Base-by-base conservation (phyloP, 1,140 invertebrate species). In the Philopotamus ludificatus region DNA sequence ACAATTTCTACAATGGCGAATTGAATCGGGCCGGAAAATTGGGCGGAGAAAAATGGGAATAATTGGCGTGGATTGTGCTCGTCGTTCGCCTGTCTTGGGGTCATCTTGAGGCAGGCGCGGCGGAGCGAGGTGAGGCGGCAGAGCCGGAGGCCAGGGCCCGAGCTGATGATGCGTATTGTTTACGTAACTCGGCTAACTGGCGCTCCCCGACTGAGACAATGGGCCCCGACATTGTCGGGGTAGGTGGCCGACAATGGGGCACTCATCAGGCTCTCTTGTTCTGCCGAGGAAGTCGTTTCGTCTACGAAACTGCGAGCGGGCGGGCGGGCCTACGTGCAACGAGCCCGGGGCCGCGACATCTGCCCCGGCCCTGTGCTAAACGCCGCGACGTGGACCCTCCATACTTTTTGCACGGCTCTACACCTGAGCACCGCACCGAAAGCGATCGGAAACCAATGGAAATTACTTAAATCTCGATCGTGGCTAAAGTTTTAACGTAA, bases 261-360 rank as follows among this genome's bases (percentile, higher is more conserved):
- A 41, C 67, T 70, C 68, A 70, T 70, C 68, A 70, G 61, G 12
- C 12, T 34, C 68, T 66, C 68, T 70, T 70, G 68, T 70, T 70
- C 65, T 55, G 59, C 47, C 10, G 63, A 70, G 68, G 68, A 70
- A 70, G 61, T 58, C 64, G 64, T 65, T 69, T 70, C 63, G 68
- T 70, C 65, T 70, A 63, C 60, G 63, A 50, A 42, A 25, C 57
- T 25, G 22, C 16, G 26, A n/a, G 22, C n/a, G 12, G 22, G 49
- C 22, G 49, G 20, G n/a, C 12, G 47, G 50, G 26, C 28, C 21
- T 23, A 60, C 44, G 57, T 45, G 23, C 57, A 12, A 8, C 47
- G 47, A 16, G 21, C 4, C 44, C 47, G 23, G 45, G 60, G 23
- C 60, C 45, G 18, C 45, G 60, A 42, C 55, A 50, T 47, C 18